Percentiles rank a stretch among this genome's conserved stretches.
phyloP scores from a whole-genome alignment of 2,888 invertebrate genomes.

The Mimas tiliae region DNA sequence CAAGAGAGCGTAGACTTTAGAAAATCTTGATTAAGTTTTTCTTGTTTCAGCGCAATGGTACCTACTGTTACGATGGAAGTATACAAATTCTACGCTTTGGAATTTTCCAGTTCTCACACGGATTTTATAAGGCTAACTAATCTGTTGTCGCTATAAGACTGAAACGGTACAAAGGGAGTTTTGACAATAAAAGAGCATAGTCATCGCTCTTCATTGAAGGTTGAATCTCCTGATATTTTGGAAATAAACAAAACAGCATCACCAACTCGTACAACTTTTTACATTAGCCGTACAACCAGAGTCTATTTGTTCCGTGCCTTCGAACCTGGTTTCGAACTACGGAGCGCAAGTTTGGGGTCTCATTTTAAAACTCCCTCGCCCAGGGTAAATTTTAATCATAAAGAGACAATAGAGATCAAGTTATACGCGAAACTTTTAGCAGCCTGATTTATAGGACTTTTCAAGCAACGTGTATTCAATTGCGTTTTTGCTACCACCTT shows the following conservation, averaged over 20 bases:
- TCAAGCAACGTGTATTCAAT: conserved; percentile 9
- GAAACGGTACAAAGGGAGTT: conserved; percentile 4
- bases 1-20: neutral
- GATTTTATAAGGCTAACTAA: neutral
- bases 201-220: conserved; percentile 38
- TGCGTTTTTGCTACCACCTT: neutral
- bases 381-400: conserved; percentile 74
- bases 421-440: conserved; percentile 62
- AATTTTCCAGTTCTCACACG: neutral
- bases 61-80: neutral
- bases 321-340: conserved; percentile 65
- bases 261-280: conserved; percentile 71
- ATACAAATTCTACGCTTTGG: conserved; percentile 7
- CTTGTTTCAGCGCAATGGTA: conserved; percentile 8
- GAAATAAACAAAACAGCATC: conserved; percentile 68
- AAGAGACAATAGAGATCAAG: conserved; percentile 73
- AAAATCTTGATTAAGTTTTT: conserved; percentile 10
- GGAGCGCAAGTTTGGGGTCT: conserved; percentile 72
- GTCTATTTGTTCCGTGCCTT: conserved; percentile 75
- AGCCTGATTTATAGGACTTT: conserved; percentile 61
- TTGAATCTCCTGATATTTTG: conserved; percentile 67
- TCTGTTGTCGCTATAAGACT: neutral
- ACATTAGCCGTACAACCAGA: conserved; percentile 68
- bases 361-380: conserved; percentile 70
- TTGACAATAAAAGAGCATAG: conserved; percentile 31